A percentile compares a stretch with the other conserved stretches of the same genome.
Evolutionary conservation across 1,140 invertebrate species (phyloP).

Genomic region (Atopsyche davidsoni): DNA sequence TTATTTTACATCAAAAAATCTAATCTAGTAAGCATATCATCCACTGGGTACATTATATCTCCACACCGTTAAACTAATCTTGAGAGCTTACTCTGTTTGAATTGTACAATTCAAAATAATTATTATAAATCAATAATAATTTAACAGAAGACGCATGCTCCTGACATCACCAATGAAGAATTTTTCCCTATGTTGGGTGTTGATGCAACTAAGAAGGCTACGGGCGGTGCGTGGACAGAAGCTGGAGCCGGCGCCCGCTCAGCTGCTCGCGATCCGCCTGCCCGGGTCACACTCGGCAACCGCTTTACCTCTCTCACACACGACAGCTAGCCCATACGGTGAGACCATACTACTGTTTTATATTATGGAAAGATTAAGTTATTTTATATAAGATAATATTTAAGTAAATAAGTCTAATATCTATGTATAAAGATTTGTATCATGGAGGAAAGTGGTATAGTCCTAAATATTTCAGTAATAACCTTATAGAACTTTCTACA

Average conservation of each 20-base stretch:
- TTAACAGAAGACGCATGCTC: conserved; percentile 21
- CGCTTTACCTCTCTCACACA: conserved; percentile 25
- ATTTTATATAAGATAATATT: no score
- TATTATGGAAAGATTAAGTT: no score
- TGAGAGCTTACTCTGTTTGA: no score
- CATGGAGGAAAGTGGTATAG: no score
- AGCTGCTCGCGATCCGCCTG: conserved; percentile 5
- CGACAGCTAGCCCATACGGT: conserved; percentile 26
- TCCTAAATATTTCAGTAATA: no score
- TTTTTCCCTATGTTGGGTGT: conserved; percentile 26
- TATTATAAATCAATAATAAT: background rate
- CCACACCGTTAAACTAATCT: no score
- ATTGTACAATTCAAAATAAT: background rate
- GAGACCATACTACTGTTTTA: no score
- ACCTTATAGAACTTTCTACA: no score
- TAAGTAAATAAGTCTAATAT: no score
- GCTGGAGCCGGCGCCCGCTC: conserved; percentile 9
- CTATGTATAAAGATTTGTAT: no score
- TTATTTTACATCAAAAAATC: background rate
- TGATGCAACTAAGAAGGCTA: background rate
- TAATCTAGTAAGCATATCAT: background rate
- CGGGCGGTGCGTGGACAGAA: conserved; percentile 7
- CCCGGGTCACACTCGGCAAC: conserved; percentile 21
- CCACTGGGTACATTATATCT: background rate
- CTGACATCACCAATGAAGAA: conserved; percentile 28